These are phyloP conservation scores for Rhagophthalmus giganteus DNA, from an alignment of 2,888 invertebrate species.

Conservation along the genomic window DNA sequence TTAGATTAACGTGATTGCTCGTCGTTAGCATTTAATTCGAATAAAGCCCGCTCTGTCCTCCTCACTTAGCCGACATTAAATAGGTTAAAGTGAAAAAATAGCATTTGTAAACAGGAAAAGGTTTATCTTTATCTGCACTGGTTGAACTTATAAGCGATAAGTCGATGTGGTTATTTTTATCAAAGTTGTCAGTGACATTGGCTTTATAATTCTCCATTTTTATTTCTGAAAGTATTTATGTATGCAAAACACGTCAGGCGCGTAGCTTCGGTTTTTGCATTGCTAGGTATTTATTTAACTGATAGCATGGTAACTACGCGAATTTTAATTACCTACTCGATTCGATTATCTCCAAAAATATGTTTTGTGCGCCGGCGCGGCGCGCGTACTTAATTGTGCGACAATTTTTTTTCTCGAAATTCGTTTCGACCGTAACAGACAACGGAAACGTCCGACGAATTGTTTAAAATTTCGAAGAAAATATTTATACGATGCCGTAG, in stretches of 20 bases:
- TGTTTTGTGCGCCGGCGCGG: too few species aligned
- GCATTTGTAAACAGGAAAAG: conserved; percentile 18
- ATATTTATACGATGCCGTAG: too few species aligned
- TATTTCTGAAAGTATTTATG: background rate
- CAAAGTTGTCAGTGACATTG: background rate
- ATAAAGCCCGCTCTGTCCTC: conserved; percentile 21
- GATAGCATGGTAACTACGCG: too few species aligned
- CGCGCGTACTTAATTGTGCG: too few species aligned
- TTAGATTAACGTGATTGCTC: conserved; percentile 37
- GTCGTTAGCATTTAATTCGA: conserved; percentile 31
- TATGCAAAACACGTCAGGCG: too few species aligned
- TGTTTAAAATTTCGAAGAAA: too few species aligned
- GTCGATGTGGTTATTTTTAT: conserved; percentile 2
- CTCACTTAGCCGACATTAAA: conserved; percentile 18
- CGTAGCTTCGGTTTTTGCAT: conserved; percentile 1
- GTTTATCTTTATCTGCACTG: conserved; percentile 6
- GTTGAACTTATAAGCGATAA: background rate
- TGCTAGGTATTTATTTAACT: too few species aligned
- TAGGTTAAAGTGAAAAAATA: conserved; percentile 15
- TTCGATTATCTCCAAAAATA: too few species aligned
- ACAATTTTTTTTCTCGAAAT: too few species aligned
- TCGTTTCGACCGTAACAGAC: too few species aligned
- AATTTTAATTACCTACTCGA: too few species aligned
- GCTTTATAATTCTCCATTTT: conserved; percentile 1
- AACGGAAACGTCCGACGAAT: too few species aligned